phyloP scores from a whole-genome alignment of 2,113 vertebrate genomes.

The Dicentrarchus labrax region DNA sequence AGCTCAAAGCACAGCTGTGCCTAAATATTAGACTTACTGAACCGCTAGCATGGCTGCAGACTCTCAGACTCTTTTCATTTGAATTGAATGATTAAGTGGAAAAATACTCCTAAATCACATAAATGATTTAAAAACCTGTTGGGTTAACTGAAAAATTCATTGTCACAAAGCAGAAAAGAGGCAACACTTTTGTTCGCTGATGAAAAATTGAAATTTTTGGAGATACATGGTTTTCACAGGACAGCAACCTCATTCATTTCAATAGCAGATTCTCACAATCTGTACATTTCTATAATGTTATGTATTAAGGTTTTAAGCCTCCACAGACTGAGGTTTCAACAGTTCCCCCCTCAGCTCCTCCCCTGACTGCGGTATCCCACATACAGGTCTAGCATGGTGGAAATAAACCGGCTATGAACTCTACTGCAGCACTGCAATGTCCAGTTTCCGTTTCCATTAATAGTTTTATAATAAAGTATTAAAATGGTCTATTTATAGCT shows the following conservation, averaged over 20 bases:
- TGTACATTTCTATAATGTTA: not conserved
- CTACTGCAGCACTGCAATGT: slow-evolving; percentile 48
- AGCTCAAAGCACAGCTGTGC: too few species aligned
- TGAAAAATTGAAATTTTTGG: too few species aligned
- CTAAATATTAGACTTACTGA: too few species aligned
- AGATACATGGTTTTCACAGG: not conserved
- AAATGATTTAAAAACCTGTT: not conserved
- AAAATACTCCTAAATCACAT: not conserved
- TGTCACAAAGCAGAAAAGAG: too few species aligned
- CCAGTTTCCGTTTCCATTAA: slow-evolving; percentile 62
- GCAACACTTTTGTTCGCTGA: too few species aligned
- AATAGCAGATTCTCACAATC: not conserved
- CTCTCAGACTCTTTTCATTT: too few species aligned
- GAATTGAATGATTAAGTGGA: too few species aligned
- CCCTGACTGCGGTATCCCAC: slow-evolving; percentile 15
- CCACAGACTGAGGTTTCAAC: not conserved
- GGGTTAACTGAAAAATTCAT: not conserved
- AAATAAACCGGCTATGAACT: slow-evolving; percentile 37
- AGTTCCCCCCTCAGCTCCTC: not conserved
- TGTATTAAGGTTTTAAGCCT: not conserved
- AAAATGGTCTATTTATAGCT: slow-evolving; percentile 65
- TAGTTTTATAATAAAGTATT: slow-evolving; percentile 69
- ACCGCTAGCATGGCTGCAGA: too few species aligned
- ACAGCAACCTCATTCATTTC: not conserved
- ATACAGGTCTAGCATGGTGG: not conserved